Percentiles rank a stretch among this genome's conserved stretches.
These are phyloP conservation scores for Calidris pygmaea DNA, from an alignment of 2,113 vertebrate genomes.

Conservation along the genomic window DNA sequence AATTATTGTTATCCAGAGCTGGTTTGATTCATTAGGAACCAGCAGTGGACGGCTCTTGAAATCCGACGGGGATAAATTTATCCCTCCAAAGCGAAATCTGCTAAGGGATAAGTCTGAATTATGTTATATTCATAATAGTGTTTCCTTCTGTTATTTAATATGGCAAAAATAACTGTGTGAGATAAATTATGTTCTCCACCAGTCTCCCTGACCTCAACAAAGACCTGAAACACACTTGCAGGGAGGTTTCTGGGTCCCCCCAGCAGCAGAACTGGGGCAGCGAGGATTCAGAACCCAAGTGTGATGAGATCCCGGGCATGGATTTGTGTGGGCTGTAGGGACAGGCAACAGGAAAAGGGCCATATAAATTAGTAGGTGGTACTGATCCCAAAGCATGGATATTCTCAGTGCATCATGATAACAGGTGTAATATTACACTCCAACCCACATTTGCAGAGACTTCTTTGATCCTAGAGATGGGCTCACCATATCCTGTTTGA, in stretches of 20 bases:
- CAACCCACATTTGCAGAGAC: not conserved
- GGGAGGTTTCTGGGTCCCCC: not conserved
- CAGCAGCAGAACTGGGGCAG: not conserved
- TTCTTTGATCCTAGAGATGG: not conserved
- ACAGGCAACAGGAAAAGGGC: not conserved
- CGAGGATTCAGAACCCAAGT: not conserved
- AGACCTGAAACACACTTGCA: not conserved
- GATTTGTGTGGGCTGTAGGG: not conserved
- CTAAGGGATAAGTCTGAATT: constrained; percentile 31
- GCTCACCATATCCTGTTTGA: not conserved
- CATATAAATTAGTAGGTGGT: rapidly evolving
- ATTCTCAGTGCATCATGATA: not conserved
- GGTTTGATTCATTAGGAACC: constrained; percentile 37
- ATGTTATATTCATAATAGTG: not conserved
- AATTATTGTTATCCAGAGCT: constrained; percentile 47
- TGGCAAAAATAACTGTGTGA: not conserved
- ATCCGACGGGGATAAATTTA: constrained; percentile 53
- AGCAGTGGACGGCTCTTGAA: constrained; percentile 21
- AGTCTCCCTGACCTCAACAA: not conserved
- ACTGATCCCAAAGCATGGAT: not conserved
- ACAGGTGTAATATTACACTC: not conserved
- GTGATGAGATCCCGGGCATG: not conserved
- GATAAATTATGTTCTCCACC: not conserved
- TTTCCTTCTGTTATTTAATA: constrained; percentile 14
- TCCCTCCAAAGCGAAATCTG: constrained; percentile 34